These are phyloP conservation scores for Parochlus steinenii DNA, from an alignment of 2,888 invertebrate genomes.

Conservation along the genomic window DNA sequence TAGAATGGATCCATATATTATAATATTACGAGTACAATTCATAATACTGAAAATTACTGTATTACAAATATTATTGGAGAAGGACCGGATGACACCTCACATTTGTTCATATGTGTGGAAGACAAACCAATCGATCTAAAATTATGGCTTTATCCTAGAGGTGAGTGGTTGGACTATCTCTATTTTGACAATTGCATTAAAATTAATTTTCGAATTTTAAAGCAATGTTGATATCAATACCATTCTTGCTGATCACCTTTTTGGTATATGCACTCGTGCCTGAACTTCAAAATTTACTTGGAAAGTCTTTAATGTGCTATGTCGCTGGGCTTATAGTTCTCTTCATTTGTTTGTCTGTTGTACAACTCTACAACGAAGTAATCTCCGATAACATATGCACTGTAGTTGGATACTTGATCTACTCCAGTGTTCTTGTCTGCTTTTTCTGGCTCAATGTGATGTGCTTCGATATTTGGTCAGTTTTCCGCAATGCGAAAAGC, in stretches of 20 bases:
- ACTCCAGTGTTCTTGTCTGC: conserved; percentile 61
- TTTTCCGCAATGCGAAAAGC: too few relatives aligned
- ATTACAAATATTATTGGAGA: background rate
- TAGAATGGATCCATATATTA: conserved; percentile 6
- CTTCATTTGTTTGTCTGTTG: conserved; percentile 8
- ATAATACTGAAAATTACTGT: conserved; percentile 5
- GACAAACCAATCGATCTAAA: background rate
- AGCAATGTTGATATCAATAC: conserved; percentile 48
- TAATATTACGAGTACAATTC: background rate
- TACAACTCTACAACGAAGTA: background rate
- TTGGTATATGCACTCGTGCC: conserved; percentile 47
- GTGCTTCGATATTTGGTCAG: conserved; percentile 76
- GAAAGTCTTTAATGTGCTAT: conserved; percentile 51
- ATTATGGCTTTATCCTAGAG: conserved; percentile 8
- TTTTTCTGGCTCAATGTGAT: conserved; percentile 80
- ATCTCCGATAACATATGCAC: background rate
- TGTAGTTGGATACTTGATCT: conserved; percentile 50
- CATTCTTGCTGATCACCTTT: conserved; percentile 46
- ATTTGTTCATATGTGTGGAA: conserved; percentile 2
- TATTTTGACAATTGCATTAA: too few relatives aligned
- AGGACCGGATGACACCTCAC: background rate
- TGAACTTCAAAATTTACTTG: conserved; percentile 47
- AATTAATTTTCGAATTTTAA: too few relatives aligned
- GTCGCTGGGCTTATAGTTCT: conserved; percentile 34
- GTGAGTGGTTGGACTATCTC: conserved; percentile 2